These are phyloP conservation scores for Xenopus petersii DNA, from an alignment of 2,797 vertebrate species.

Conservation along the genomic window DNA sequence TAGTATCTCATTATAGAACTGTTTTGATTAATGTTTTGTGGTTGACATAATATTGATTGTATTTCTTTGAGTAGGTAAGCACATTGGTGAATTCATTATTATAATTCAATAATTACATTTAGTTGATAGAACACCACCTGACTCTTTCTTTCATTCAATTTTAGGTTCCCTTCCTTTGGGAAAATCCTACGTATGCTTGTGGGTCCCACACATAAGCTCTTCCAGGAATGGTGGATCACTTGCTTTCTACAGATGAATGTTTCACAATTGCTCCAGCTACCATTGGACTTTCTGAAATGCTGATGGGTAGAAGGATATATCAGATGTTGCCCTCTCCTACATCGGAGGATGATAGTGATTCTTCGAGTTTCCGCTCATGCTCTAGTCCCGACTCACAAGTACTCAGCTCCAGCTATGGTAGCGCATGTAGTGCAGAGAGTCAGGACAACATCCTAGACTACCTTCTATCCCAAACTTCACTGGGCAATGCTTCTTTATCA, in stretches of 20 bases:
- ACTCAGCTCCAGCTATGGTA: constrained; percentile 83
- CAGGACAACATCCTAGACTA: constrained; percentile 90
- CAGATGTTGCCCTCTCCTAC: constrained; percentile 84
- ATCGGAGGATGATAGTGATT: constrained; percentile 89
- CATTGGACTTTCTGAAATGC: constrained; percentile 74
- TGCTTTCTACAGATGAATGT: constrained; percentile 84
- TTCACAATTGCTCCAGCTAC: constrained; percentile 74
- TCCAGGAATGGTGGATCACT: constrained; percentile 94
- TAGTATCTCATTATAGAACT: too few relatives aligned
- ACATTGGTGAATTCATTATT: too few relatives aligned
- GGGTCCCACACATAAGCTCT: constrained; percentile 56
- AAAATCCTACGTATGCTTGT: constrained; percentile 54
- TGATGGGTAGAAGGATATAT: constrained; percentile 75
- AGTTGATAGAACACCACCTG: constrained; percentile 4
- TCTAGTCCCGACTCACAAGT: constrained; percentile 86
- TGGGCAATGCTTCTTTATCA: constrained; percentile 68
- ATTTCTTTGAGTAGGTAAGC: too few relatives aligned
- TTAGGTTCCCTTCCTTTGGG: constrained; percentile 11
- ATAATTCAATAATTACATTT: not conserved
- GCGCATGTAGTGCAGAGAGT: constrained; percentile 75
- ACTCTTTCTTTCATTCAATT: constrained; percentile 55
- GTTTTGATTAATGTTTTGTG: too few relatives aligned
- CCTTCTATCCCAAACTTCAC: constrained; percentile 81
- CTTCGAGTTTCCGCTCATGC: constrained; percentile 87
- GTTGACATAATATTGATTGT: too few relatives aligned